phyloP scores from a whole-genome alignment of 2,113 vertebrate genomes.

The Bagarius yarrelli region DNA sequence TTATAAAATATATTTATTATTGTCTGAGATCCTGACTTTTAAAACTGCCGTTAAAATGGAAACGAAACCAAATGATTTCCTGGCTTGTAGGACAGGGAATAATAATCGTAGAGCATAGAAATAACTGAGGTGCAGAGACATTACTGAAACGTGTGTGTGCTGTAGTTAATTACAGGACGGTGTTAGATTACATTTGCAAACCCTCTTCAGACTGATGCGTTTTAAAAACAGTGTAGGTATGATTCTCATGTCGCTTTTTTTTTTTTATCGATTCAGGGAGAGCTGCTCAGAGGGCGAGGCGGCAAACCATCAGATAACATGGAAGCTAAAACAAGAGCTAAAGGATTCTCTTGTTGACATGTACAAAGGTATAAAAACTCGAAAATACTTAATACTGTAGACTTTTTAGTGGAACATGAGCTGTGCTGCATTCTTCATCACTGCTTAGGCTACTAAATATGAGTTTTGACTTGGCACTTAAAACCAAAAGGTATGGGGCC shows the following conservation, averaged over 20 bases:
- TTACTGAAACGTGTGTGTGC: conserved; percentile 29
- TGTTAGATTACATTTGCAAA: background rate
- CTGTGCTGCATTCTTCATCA: too few relatives aligned
- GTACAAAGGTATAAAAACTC: conserved; percentile 65
- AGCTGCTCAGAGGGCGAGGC: conserved; percentile 51
- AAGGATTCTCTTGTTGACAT: conserved; percentile 61
- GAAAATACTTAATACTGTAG: too few relatives aligned
- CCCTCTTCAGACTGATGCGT: background rate
- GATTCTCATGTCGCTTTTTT: conserved; percentile 9
- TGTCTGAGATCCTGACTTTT: too few relatives aligned
- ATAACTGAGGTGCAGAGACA: background rate
- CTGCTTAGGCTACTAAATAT: too few relatives aligned
- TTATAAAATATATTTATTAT: too few relatives aligned
- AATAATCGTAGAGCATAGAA: too few relatives aligned
- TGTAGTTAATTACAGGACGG: conserved; percentile 5
- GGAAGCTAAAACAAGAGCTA: conserved; percentile 63
- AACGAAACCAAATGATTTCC: too few relatives aligned
- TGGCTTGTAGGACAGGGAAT: too few relatives aligned
- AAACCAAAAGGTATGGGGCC: too few relatives aligned
- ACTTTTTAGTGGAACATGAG: too few relatives aligned
- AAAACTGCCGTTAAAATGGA: too few relatives aligned
- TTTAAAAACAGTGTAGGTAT: background rate
- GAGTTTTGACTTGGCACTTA: too few relatives aligned
- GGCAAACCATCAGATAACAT: conserved; percentile 33
- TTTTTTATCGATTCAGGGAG: conserved; percentile 52